Conservation (phyloP, 1,140 invertebrate species). For the Mactra quadrangularis region DNA sequence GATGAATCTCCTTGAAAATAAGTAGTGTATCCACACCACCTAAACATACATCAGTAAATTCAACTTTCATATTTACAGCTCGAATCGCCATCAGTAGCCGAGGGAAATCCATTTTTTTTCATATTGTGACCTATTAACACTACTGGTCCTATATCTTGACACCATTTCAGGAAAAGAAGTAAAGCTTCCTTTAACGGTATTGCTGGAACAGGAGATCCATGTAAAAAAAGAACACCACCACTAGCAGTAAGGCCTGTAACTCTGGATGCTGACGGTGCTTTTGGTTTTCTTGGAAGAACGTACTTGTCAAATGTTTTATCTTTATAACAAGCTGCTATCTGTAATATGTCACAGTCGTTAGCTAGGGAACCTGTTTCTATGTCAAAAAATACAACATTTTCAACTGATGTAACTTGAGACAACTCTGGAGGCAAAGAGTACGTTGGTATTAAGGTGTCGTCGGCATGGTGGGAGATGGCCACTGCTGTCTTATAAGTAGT, state of each 20-base stretch:
- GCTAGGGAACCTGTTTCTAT: background rate
- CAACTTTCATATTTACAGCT: background rate
- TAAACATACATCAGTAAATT: background rate
- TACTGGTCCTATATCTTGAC: background rate
- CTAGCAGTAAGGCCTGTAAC: background rate
- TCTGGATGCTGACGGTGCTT: background rate
- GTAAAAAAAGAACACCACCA: slow-evolving; percentile 10
- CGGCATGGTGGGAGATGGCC: background rate
- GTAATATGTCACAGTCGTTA: background rate
- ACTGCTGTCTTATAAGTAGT: slow-evolving; percentile 10
- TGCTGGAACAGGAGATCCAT: slow-evolving; percentile 12
- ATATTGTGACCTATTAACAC: slow-evolving; percentile 20
- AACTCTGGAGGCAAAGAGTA: background rate
- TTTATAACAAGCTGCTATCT: background rate
- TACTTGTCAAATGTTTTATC: slow-evolving; percentile 11
- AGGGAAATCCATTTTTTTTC: background rate
- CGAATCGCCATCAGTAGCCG: background rate
- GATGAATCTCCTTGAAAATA: slow-evolving; percentile 12
- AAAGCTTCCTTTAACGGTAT: slow-evolving; percentile 9
- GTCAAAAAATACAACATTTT: slow-evolving; percentile 16
- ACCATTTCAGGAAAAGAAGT: background rate
- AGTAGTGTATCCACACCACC: background rate
- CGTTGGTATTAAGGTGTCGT: background rate
- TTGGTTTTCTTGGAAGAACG: slow-evolving; percentile 11
- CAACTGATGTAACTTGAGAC: background rate